A percentile compares a stretch with the other conserved stretches of the same genome.
Evolutionary conservation across 2,113 vertebrate species (phyloP).

Genomic region (Heloderma charlesbogerti): DNA sequence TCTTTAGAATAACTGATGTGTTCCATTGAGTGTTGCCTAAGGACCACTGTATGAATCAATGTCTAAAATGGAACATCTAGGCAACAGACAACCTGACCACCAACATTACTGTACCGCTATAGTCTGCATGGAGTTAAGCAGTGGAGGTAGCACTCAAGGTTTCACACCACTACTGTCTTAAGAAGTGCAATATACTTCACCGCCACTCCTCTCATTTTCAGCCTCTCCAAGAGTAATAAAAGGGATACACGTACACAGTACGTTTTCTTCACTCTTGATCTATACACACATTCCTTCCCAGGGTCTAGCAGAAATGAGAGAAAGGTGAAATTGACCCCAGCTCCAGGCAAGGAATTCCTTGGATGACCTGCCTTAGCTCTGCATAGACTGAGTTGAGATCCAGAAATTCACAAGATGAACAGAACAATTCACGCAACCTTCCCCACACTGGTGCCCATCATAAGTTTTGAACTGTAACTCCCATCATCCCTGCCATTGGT

Average conservation of each 20-base stretch:
- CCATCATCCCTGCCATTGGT: no score
- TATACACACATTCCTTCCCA: background rate
- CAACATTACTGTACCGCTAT: background rate
- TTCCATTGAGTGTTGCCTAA: background rate
- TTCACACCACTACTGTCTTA: background rate
- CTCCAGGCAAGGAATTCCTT: background rate
- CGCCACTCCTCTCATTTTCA: background rate
- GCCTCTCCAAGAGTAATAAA: background rate
- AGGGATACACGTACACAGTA: background rate
- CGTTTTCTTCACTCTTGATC: background rate
- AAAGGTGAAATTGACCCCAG: background rate
- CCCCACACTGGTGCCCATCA: background rate
- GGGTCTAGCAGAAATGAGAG: background rate
- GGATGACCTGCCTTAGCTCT: no score
- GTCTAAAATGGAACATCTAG: background rate
- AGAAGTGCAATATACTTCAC: background rate
- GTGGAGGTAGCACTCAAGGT: background rate
- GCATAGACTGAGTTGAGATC: background rate
- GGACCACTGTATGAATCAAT: background rate
- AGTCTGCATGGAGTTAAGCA: background rate
- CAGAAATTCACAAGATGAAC: background rate
- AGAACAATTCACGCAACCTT: no score
- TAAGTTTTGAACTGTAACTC: no score
- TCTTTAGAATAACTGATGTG: background rate
- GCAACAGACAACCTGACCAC: background rate